phyloP scores from a whole-genome alignment of 35 echinoderm and acorn worm species.

The Apostichopus japonicus region DNA sequence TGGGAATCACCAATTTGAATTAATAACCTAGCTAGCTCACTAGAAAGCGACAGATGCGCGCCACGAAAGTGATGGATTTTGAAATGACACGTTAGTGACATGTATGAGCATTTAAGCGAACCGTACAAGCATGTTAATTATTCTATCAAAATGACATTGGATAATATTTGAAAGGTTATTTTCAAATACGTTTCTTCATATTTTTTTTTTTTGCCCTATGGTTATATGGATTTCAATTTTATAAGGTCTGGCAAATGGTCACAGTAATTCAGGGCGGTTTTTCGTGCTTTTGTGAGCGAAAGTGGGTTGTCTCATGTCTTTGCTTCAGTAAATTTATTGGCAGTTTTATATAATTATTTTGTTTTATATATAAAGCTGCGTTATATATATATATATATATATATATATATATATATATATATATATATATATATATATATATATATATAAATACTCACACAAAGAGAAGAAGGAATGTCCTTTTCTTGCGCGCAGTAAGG shows the following conservation, averaged over 20 bases:
- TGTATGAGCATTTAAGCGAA: conserved; percentile 26
- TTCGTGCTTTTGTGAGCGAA: neutral
- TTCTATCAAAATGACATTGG: conserved; percentile 26
- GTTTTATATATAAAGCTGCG: neutral
- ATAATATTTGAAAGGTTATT: conserved; percentile 10
- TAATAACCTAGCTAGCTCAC: neutral
- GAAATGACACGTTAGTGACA: conserved; percentile 16
- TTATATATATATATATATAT: neutral
- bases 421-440: too few relatives aligned
- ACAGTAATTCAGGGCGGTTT: neutral
- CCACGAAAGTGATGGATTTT: conserved; percentile 17
- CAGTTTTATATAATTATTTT: neutral
- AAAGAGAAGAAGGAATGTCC: too few relatives aligned
- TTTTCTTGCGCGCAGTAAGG: too few relatives aligned
- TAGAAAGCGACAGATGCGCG: neutral
- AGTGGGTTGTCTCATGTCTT: neutral
- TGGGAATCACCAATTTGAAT: conserved; percentile 1
- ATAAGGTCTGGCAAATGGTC: neutral
- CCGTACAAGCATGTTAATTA: conserved; percentile 41
- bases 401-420: too few relatives aligned
- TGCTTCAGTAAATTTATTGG: conserved; percentile 13
- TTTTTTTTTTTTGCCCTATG: neutral
- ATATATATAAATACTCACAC: too few relatives aligned
- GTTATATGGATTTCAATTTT: neutral
- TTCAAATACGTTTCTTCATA: neutral